Percentiles rank a stretch among this genome's conserved stretches.
phyloP scores from a whole-genome alignment of 2,797 vertebrate species.

The Urosaurus nigricauda region DNA sequence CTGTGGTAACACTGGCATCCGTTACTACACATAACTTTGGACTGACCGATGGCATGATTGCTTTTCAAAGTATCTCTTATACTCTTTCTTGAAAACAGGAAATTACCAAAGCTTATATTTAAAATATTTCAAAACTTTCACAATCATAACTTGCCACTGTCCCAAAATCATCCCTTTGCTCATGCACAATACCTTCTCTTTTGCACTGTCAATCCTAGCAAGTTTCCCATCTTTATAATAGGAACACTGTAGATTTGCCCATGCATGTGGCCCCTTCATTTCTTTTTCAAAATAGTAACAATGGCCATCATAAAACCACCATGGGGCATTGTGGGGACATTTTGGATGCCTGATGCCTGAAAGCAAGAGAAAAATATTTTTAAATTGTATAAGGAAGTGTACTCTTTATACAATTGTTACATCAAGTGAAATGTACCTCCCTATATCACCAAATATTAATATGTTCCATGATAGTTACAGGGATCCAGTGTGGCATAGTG shows the following conservation, averaged over 20 bases:
- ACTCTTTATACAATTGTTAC: neutral
- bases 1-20: too few relatives aligned
- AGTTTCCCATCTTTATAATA: constrained; percentile 37
- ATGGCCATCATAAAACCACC: constrained; percentile 37
- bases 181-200: constrained; percentile 38
- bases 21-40: too few relatives aligned
- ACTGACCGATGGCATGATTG: neutral
- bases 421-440: neutral
- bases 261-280: neutral
- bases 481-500: too few relatives aligned
- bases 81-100: neutral
- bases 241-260: constrained; percentile 22
- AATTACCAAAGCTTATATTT: neutral
- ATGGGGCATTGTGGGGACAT: constrained; percentile 33
- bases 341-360: constrained; percentile 34
- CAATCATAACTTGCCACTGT: neutral
- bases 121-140: neutral
- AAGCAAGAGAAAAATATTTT: neutral
- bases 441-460: neutral
- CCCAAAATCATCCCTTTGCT: neutral
- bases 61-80: neutral
- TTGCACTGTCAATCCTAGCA: constrained; percentile 12
- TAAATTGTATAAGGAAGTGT: neutral
- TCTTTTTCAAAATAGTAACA: constrained; percentile 50
- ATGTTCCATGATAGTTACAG: neutral